A percentile compares a stretch with the other conserved stretches of the same genome.
Evolutionary conservation across 2,888 invertebrate genomes (phyloP).

Genomic region (Stratiomys singularior): DNA sequence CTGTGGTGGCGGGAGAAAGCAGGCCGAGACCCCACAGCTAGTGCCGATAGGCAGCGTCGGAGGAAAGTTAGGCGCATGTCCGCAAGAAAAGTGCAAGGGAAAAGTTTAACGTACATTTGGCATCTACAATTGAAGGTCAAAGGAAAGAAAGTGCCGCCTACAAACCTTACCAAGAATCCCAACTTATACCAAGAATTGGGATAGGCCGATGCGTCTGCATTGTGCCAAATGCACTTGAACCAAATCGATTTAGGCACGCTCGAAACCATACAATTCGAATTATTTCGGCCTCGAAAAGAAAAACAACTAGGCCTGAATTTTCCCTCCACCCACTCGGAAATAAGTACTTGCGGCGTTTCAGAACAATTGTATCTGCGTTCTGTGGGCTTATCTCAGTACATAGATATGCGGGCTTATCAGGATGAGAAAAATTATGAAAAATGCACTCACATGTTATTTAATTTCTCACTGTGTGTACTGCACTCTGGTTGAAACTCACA

Average conservation of each 20-base stretch:
- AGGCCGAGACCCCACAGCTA: background rate
- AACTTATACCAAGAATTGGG: background rate
- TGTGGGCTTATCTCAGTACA: no score
- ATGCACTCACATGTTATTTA: slow-evolving; percentile 24
- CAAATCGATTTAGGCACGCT: background rate
- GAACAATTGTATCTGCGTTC: no score
- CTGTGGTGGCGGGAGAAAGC: background rate
- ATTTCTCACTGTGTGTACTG: background rate
- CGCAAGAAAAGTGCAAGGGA: slow-evolving; percentile 49
- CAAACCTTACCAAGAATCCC: background rate
- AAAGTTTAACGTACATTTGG: slow-evolving; percentile 30
- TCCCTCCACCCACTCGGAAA: no score
- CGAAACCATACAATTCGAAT: no score
- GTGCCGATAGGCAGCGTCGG: background rate
- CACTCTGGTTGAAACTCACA: slow-evolving; percentile 9
- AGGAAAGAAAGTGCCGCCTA: slow-evolving; percentile 40
- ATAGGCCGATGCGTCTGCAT: background rate
- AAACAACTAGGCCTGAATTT: no score
- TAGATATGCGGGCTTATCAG: background rate
- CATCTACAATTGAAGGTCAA: slow-evolving; percentile 40
- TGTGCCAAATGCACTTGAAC: background rate
- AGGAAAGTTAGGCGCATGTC: slow-evolving; percentile 39
- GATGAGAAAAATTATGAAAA: background rate
- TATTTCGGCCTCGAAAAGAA: no score
- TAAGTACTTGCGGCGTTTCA: no score